Evolutionary conservation across 1,140 invertebrate genomes (phyloP).

Genomic region (Diploscapter pachys): DNA sequence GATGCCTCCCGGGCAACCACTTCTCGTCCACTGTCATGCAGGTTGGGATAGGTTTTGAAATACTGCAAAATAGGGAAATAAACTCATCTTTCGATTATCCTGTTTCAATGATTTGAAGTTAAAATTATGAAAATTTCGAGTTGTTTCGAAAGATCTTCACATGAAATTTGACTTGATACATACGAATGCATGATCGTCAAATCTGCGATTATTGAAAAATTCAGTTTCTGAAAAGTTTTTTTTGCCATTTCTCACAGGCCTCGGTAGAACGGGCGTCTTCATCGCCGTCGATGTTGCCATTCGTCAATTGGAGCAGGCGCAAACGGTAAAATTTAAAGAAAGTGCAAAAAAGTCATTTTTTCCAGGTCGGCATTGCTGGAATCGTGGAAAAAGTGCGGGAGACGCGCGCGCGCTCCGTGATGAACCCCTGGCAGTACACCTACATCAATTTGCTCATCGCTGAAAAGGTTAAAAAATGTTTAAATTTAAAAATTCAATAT

Average conservation of each 20-base stretch:
- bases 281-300: constrained; percentile 7
- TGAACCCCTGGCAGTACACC: constrained; percentile 17
- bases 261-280: constrained; percentile 16
- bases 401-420: constrained; percentile 6
- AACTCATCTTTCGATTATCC: no score
- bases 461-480: neutral
- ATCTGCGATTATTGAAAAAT: no score
- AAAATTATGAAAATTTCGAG: no score
- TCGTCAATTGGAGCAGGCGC: neutral
- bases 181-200: no score
- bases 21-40: constrained; percentile 17
- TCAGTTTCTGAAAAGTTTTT: no score
- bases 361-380: no score
- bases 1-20: neutral
- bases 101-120: no score
- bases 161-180: no score
- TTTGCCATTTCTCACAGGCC: no score
- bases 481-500: neutral
- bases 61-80: no score
- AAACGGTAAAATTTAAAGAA: constrained; percentile 9
- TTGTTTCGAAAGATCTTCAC: no score
- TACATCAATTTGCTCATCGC: constrained; percentile 7
- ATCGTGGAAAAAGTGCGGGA: constrained; percentile 2
- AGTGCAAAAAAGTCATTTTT: no score
- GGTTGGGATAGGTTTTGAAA: neutral